phyloP scores from a whole-genome alignment of 2,797 vertebrate species.

The Oceanodroma leucorhoa region DNA sequence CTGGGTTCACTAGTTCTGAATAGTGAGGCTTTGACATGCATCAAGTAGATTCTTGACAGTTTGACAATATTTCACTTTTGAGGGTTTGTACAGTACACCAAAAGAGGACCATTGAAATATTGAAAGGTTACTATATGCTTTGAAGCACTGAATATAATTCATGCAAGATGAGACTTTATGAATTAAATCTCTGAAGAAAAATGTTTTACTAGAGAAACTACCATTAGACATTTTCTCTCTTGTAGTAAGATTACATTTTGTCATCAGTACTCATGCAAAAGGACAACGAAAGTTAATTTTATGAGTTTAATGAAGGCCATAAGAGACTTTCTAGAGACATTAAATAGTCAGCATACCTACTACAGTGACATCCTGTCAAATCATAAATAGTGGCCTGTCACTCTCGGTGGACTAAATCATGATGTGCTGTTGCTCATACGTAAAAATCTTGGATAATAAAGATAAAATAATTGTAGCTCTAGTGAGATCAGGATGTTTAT shows the following conservation, averaged over 20 bases:
- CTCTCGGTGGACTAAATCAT: conserved; percentile 8
- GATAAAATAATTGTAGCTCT: conserved; percentile 1
- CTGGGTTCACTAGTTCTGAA: conserved; percentile 14
- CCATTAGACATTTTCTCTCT: not conserved
- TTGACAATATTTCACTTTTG: conserved; percentile 1
- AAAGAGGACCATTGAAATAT: not conserved
- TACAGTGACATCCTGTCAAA: conserved; percentile 15
- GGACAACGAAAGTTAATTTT: conserved; percentile 33
- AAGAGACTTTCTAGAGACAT: conserved; percentile 1
- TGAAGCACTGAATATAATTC: not conserved
- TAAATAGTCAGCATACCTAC: conserved; percentile 34
- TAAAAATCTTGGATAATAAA: conserved; percentile 38
- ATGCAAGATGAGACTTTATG: not conserved
- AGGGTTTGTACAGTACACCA: not conserved
- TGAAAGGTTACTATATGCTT: not conserved
- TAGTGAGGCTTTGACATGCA: not conserved
- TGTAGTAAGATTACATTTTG: conserved; percentile 1
- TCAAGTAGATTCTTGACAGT: not conserved
- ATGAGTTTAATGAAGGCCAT: conserved; percentile 7
- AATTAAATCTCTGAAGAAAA: conserved; percentile 22
- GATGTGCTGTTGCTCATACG: not conserved
- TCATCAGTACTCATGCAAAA: not conserved
- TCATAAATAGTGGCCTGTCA: conserved; percentile 16
- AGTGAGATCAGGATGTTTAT: conserved; percentile 11
- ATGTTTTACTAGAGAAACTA: not conserved